Conservation (phyloP, 2,113 vertebrate genomes). For the Phyllopteryx taeniolatus region DNA sequence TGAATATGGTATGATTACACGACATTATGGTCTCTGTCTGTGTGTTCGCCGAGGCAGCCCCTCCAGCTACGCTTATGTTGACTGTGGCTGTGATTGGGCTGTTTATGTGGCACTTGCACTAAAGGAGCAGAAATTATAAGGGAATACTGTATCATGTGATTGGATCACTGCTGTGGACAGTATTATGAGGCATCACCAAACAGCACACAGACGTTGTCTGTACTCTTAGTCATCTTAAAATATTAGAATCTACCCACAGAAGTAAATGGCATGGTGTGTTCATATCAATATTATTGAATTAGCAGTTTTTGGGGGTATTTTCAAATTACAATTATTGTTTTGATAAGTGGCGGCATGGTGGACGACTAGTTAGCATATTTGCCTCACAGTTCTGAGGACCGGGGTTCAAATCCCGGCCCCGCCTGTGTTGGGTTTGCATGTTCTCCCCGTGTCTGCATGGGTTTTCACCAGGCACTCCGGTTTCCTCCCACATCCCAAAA, state of each 20-base stretch:
- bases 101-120: slow-evolving; percentile 48
- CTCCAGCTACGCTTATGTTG: slow-evolving; percentile 34
- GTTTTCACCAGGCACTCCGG: too few species aligned
- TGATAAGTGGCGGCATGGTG: not conserved
- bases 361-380: too few species aligned
- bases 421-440: too few species aligned
- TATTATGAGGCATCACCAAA: slow-evolving; percentile 1
- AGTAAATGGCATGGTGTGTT: not conserved
- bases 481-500: too few species aligned
- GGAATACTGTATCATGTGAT: slow-evolving; percentile 51
- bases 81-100: slow-evolving; percentile 47
- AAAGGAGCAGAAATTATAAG: slow-evolving; percentile 30
- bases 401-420: too few species aligned
- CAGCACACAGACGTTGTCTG: slow-evolving; percentile 1
- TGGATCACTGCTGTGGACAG: slow-evolving; percentile 34
- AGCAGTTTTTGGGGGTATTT: not conserved
- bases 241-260: not conserved
- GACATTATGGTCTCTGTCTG: slow-evolving; percentile 41
- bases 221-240: not conserved
- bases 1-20: slow-evolving; percentile 60
- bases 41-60: slow-evolving; percentile 35
- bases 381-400: too few species aligned
- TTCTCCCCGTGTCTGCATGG: too few species aligned
- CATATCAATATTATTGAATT: not conserved
- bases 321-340: not conserved